Evolutionary conservation across 2,797 vertebrate species (phyloP).

Genomic region (Hyperoplus lanceolatus): DNA sequence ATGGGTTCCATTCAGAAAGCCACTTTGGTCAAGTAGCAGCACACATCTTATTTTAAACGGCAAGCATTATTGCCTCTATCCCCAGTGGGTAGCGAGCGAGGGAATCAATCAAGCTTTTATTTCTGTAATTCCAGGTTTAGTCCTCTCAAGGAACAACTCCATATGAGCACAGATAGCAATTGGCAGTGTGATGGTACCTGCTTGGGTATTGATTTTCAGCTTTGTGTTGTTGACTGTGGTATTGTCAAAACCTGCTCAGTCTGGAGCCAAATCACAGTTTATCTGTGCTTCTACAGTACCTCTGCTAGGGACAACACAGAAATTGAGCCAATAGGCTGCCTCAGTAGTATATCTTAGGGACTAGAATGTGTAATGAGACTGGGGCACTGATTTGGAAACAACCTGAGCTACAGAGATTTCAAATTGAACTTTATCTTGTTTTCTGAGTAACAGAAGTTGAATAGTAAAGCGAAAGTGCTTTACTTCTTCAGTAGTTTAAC

Average conservation of each 20-base stretch:
- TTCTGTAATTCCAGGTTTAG: constrained; percentile 62
- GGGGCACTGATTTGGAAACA: constrained; percentile 1
- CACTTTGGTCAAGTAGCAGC: constrained; percentile 54
- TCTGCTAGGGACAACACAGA: constrained; percentile 9
- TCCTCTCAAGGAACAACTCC: constrained; percentile 53
- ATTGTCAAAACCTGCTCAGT: constrained; percentile 55
- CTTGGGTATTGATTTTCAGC: constrained; percentile 69
- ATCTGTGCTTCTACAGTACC: constrained; percentile 22
- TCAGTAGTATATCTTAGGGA: constrained; percentile 28
- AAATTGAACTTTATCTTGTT: constrained; percentile 20
- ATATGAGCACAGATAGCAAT: constrained; percentile 42
- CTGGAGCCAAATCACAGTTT: constrained; percentile 51
- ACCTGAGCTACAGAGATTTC: constrained; percentile 12
- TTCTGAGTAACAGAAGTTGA: constrained; percentile 8
- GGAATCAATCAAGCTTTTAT: constrained; percentile 70
- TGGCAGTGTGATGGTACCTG: constrained; percentile 39
- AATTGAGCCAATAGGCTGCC: constrained; percentile 8
- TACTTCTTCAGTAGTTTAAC: not conserved
- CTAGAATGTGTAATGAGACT: constrained; percentile 34
- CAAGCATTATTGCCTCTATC: constrained; percentile 50
- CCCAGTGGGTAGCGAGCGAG: constrained; percentile 28
- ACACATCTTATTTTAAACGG: constrained; percentile 46
- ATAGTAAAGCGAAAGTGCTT: constrained; percentile 2
- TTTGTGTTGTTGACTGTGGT: constrained; percentile 58
- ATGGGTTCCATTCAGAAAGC: constrained; percentile 41